These are phyloP conservation scores for Eupithecia pulchellata DNA, from an alignment of 2,888 invertebrate genomes.

Conservation along the genomic window DNA sequence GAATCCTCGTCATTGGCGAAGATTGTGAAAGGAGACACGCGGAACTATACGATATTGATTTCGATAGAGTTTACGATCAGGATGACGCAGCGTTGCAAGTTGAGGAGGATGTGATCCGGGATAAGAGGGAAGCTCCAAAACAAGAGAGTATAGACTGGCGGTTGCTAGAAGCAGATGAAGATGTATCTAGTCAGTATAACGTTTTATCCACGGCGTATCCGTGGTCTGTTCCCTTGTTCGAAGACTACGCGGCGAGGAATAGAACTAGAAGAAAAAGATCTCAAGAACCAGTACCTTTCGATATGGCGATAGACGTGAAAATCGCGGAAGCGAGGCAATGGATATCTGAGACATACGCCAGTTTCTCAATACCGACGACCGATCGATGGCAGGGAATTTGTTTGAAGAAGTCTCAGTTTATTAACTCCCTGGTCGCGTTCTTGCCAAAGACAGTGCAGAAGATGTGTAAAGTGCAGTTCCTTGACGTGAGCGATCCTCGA, in stretches of 20 bases:
- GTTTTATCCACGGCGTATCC: slow-evolving; percentile 82
- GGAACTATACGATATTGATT: slow-evolving; percentile 86
- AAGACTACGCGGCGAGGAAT: slow-evolving; percentile 81
- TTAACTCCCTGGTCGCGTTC: slow-evolving; percentile 92
- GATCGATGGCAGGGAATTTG: slow-evolving; percentile 93
- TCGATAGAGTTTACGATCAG: slow-evolving; percentile 84
- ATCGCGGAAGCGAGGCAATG: slow-evolving; percentile 92
- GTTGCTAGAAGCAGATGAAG: slow-evolving; percentile 75
- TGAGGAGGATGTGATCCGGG: slow-evolving; percentile 73
- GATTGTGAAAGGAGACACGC: slow-evolving; percentile 88
- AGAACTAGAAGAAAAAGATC: slow-evolving; percentile 83
- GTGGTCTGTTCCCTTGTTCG: slow-evolving; percentile 82
- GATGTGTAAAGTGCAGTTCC: slow-evolving; percentile 90
- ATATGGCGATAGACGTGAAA: slow-evolving; percentile 87
- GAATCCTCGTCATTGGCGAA: slow-evolving; percentile 90
- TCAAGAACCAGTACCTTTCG: slow-evolving; percentile 74
- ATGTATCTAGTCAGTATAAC: slow-evolving; percentile 79
- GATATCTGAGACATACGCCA: slow-evolving; percentile 94
- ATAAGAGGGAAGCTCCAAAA: slow-evolving; percentile 69
- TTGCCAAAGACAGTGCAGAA: slow-evolving; percentile 90
- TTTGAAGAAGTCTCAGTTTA: slow-evolving; percentile 90
- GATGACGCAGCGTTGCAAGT: slow-evolving; percentile 76
- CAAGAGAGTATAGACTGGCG: slow-evolving; percentile 78
- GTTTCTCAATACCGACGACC: slow-evolving; percentile 93
- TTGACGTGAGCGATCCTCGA: slow-evolving; percentile 92